phyloP scores from a whole-genome alignment of 1,140 invertebrate species.

The Tetramorium parvispinum region DNA sequence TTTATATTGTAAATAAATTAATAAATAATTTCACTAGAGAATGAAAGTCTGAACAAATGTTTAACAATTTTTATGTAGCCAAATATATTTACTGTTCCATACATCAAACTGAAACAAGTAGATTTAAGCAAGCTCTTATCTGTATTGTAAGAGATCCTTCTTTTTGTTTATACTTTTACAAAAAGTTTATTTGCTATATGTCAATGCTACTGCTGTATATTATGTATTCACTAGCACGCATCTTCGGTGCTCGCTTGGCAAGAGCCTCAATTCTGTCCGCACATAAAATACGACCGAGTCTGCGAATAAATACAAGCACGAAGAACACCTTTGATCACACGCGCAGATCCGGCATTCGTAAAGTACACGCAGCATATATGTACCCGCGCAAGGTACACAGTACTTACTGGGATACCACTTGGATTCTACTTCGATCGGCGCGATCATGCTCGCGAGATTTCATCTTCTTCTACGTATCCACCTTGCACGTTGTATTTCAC shows the following conservation, averaged over 20 bases:
- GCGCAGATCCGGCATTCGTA: constrained; percentile 31
- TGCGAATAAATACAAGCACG: constrained; percentile 14
- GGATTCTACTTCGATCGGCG: constrained; percentile 16
- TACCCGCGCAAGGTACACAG: neutral
- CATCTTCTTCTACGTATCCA: constrained; percentile 56
- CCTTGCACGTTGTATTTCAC: constrained; percentile 41
- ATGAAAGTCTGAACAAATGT: neutral
- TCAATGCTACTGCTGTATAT: neutral
- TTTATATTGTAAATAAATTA: constrained; percentile 5
- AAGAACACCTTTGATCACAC: neutral
- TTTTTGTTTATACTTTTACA: neutral
- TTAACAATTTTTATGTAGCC: neutral
- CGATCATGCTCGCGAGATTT: constrained; percentile 56
- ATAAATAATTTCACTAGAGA: neutral
- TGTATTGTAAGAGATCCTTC: neutral
- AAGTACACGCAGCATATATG: constrained; percentile 29
- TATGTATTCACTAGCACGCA: neutral
- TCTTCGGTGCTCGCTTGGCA: neutral
- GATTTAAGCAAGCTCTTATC: neutral
- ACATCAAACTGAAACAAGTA: neutral
- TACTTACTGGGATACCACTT: neutral
- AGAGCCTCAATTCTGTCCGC: neutral
- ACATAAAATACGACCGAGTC: constrained; percentile 21
- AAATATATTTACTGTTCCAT: neutral
- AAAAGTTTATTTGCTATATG: constrained; percentile 1